Conservation (phyloP, 2,113 vertebrate species). For the Casuarius casuarius region DNA sequence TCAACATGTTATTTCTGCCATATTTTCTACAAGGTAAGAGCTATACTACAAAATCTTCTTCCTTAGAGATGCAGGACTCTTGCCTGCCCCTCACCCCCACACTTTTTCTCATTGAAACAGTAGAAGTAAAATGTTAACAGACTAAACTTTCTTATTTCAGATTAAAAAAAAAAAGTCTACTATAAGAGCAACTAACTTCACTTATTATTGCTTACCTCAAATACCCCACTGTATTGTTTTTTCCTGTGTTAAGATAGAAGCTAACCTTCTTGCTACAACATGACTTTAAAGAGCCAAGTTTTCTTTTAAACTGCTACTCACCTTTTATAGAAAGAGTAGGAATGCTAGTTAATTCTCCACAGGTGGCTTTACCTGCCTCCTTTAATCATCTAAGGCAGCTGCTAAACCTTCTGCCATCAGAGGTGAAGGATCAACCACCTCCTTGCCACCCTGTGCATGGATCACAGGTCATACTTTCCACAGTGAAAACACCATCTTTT, state of each 20-base stretch:
- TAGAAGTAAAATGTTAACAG: neutral
- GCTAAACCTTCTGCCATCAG: neutral
- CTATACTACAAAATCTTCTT: neutral
- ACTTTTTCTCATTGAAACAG: neutral
- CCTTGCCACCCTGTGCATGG: neutral
- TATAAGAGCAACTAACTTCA: neutral
- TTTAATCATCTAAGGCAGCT: neutral
- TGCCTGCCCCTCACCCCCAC: rapidly evolving
- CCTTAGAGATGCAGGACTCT: neutral
- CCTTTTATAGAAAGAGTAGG: neutral
- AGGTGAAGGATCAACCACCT: neutral
- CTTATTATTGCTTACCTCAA: neutral
- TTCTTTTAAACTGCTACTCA: neutral
- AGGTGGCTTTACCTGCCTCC: neutral
- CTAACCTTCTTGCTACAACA: neutral
- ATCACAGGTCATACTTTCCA: neutral
- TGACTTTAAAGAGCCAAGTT: neutral
- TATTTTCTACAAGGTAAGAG: neutral
- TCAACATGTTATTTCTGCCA: neutral
- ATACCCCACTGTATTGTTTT: neutral
- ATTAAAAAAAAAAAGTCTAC: neutral
- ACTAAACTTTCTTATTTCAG: neutral
- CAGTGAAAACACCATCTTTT: neutral
- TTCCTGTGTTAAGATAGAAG: neutral
- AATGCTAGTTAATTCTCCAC: neutral